Evolutionary conservation across 2,797 vertebrate species (phyloP), one percentile per base, ranked within the genome.

Genomic region (Bradypodion pumilum): DNA sequence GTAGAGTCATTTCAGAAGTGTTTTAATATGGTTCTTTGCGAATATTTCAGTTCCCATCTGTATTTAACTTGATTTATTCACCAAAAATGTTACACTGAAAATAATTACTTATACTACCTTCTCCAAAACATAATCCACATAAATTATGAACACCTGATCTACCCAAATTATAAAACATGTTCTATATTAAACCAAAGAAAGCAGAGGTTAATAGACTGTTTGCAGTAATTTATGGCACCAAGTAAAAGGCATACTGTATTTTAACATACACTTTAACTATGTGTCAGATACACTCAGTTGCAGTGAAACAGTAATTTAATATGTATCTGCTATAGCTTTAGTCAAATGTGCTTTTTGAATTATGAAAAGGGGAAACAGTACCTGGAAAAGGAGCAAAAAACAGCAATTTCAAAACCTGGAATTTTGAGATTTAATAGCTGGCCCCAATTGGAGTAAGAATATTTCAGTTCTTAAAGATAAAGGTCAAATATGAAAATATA

Each of bases 51-150:
- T 93, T 83, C 81, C 72, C 73, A 88, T 89, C 92, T 92, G 49
- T 90, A 93, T 93, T 89, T 88, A 8, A 87, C 90, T 92, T 65
- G 9, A 23, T n/a, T 44, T 42, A 4, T 73, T 16, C 42, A 27
- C 8, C 12, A 21, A 23, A 70, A 23, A 40, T 40, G 68, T 40
- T 94, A 94, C 85, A 89, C 32, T 80, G 91, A 86, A 79, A 92
- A n/a, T 89, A 94, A 87, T 93, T 94, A 90, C 90, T 92, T 89
- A 91, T 63, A 82, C 8, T 74, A 79, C 84, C 80, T 91, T 65
- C 78, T 73, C 76, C 46, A 74, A 74, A 49, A 74, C 29, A 74
- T 49, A 16, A 6, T 1, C 29, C 44, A 73, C 29, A 42, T 27
- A 44, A 73, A 46, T 13, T 23, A 29, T 6, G 25, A 73, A 73